phyloP scores from a whole-genome alignment of 2,113 vertebrate genomes.

The Capreolus pygargus region DNA sequence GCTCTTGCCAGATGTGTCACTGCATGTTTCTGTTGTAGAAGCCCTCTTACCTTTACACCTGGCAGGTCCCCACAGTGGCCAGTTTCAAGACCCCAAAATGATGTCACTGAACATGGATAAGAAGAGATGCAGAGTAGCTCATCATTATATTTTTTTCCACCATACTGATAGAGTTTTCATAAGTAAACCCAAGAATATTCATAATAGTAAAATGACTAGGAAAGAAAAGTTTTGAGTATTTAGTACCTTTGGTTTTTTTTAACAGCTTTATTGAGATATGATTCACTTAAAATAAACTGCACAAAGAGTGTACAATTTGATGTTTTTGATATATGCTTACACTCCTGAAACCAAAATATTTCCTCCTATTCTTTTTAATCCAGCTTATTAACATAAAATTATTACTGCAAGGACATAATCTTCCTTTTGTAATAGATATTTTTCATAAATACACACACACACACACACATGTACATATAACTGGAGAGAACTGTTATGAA shows the following conservation, averaged over 20 bases:
- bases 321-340: background rate
- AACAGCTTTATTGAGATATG: background rate
- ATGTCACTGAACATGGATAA: background rate
- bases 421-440: background rate
- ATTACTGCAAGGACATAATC: background rate
- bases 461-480: background rate
- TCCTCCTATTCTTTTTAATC: background rate
- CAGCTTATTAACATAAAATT: background rate
- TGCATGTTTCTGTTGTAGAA: background rate
- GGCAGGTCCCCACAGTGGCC: background rate
- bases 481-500: background rate
- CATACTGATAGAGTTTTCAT: background rate
- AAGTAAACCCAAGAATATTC: background rate
- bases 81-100: background rate
- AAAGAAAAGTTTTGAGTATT: background rate
- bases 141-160: background rate
- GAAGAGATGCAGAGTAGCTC: background rate
- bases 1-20: background rate
- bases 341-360: background rate
- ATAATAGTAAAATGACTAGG: background rate
- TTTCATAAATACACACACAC: background rate
- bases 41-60: background rate
- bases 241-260: background rate
- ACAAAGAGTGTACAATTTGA: background rate
- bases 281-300: background rate